These are phyloP conservation scores for Spheniscus mendiculus DNA, from an alignment of 2,113 vertebrate species.

Conservation along the genomic window DNA sequence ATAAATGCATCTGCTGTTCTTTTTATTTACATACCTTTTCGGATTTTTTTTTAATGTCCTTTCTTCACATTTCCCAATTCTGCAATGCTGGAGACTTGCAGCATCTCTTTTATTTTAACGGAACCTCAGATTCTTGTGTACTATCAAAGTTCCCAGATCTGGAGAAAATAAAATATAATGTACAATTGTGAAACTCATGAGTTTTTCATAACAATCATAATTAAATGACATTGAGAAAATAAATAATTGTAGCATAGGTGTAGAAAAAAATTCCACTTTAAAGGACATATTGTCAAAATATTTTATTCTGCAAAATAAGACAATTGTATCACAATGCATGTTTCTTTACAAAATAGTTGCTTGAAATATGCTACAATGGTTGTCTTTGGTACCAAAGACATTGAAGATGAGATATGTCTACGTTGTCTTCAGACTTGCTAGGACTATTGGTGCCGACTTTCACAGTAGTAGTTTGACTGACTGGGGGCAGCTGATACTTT, in stretches of 20 bases:
- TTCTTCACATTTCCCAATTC: not conserved
- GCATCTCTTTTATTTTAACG: not conserved
- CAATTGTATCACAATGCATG: not conserved
- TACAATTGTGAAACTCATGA: not conserved
- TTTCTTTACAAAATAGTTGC: not conserved
- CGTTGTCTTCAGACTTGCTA: not conserved
- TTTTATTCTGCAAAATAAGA: not conserved
- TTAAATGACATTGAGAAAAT: not conserved
- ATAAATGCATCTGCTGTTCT: not conserved
- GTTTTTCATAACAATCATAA: not conserved
- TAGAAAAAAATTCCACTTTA: not conserved
- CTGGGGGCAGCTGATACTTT: not conserved
- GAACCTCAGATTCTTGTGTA: not conserved
- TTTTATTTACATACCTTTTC: not conserved
- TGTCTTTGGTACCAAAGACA: not conserved
- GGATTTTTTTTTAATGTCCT: not conserved
- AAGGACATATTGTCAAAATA: not conserved
- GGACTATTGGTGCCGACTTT: not conserved
- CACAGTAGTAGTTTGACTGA: not conserved
- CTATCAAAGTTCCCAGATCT: not conserved
- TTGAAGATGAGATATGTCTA: not conserved
- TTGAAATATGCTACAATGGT: not conserved
- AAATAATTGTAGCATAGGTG: not conserved
- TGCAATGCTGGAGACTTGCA: not conserved
- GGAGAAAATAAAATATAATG: not conserved